These are phyloP conservation scores for Geotrypetes seraphini DNA, from an alignment of 2,797 vertebrate genomes.

Conservation along the genomic window DNA sequence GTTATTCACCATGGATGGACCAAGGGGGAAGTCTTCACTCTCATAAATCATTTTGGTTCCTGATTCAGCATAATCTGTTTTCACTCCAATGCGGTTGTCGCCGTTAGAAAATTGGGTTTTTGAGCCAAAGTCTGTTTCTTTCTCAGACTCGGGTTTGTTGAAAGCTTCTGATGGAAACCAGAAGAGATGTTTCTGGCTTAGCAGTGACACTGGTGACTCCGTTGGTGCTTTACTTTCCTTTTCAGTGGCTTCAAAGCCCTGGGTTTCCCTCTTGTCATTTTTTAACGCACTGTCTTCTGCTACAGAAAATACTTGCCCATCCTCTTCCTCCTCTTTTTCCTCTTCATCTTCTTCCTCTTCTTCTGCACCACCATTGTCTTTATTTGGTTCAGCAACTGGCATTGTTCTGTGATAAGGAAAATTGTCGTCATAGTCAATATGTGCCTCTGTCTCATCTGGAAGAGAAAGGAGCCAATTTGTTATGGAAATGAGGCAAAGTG, in stretches of 20 bases:
- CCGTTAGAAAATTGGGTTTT: constrained; percentile 42
- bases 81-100: constrained; percentile 43
- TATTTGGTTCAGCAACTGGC: constrained; percentile 32
- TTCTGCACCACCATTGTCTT: constrained; percentile 29
- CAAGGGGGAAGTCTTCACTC: constrained; percentile 37
- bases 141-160: constrained; percentile 45
- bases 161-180: constrained; percentile 78
- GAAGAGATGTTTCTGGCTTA: constrained; percentile 79
- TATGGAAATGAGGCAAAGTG: too few species aligned
- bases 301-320: constrained; percentile 24
- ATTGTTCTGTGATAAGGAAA: constrained; percentile 66
- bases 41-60: constrained; percentile 43
- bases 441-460: constrained; percentile 67
- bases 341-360: constrained; percentile 15
- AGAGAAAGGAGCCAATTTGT: constrained; percentile 7
- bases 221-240: constrained; percentile 36
- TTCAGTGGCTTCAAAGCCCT: constrained; percentile 15
- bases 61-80: constrained; percentile 19
- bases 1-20: constrained; percentile 43
- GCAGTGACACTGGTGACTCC: constrained; percentile 61
- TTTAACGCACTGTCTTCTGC: constrained; percentile 29
- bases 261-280: constrained; percentile 9
- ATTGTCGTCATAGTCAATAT: constrained; percentile 84
- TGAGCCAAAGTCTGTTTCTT: constrained; percentile 28
- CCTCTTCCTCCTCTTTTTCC: constrained; percentile 14